These are phyloP conservation scores for Thyatira batis DNA, from an alignment of 2,888 invertebrate genomes.

Conservation along the genomic window DNA sequence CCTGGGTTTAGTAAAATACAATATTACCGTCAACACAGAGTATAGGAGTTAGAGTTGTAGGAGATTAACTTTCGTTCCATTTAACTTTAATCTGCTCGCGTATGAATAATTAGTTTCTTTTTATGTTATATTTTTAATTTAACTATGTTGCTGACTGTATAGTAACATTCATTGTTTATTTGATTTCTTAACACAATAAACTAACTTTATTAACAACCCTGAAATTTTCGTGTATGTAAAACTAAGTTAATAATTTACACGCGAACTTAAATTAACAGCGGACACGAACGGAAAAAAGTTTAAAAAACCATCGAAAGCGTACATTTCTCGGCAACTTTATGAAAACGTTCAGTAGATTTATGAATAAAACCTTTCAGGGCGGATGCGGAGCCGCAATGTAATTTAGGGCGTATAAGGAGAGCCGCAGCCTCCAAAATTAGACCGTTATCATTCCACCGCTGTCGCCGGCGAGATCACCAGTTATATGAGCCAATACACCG, in stretches of 20 bases:
- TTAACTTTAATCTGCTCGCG: too few relatives aligned
- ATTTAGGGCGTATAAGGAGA: constrained; percentile 73
- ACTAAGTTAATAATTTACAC: constrained; percentile 28
- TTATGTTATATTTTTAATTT: too few relatives aligned
- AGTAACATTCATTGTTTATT: neutral
- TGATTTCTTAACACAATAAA: neutral
- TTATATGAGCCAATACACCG: constrained; percentile 79
- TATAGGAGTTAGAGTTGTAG: too few relatives aligned
- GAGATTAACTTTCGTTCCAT: too few relatives aligned
- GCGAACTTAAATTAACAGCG: constrained; percentile 37
- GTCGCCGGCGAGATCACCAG: constrained; percentile 77
- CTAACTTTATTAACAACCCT: neutral
- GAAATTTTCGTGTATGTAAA: constrained; percentile 6
- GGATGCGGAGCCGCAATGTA: constrained; percentile 73
- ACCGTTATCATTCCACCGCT: constrained; percentile 78
- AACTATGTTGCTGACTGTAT: neutral
- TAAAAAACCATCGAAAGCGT: constrained; percentile 58
- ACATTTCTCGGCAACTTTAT: constrained; percentile 74
- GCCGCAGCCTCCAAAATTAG: constrained; percentile 72
- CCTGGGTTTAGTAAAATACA: too few relatives aligned
- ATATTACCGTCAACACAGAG: too few relatives aligned
- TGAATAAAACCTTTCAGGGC: constrained; percentile 81
- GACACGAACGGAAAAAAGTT: constrained; percentile 44
- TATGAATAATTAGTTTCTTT: too few relatives aligned
- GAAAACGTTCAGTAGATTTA: constrained; percentile 79